A percentile compares a stretch with the other conserved stretches of the same genome.
These are phyloP conservation scores for Cordylochernes scorpioides DNA, from an alignment of 2,888 invertebrate species.

Conservation along the genomic window DNA sequence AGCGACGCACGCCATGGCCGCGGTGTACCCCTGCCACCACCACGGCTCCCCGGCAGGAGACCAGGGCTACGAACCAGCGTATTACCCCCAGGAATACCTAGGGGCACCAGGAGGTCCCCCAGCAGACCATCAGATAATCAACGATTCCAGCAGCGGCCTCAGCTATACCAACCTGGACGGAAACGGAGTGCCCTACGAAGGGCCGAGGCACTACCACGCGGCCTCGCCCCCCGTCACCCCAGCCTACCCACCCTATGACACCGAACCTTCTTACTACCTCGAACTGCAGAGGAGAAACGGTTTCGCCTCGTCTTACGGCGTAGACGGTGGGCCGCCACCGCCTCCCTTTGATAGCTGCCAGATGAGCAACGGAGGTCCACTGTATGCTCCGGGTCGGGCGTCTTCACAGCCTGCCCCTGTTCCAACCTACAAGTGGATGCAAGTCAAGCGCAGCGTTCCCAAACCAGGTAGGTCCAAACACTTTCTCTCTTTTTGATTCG, in stretches of 20 bases:
- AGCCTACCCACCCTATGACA: constrained; percentile 2
- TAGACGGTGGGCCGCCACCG: constrained; percentile 1
- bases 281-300: constrained; percentile 5
- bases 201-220: background rate
- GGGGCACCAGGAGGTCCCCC: constrained; percentile 6
- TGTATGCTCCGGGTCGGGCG: constrained; percentile 1
- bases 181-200: constrained; percentile 1
- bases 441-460: constrained; percentile 82
- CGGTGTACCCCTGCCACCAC: constrained; percentile 6
- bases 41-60: constrained; percentile 1
- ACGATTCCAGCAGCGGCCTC: constrained; percentile 32
- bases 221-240: background rate
- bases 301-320: constrained; percentile 2
- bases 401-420: constrained; percentile 22
- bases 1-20: constrained; percentile 4
- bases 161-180: constrained; percentile 62
- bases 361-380: constrained; percentile 12
- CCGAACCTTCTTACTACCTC: background rate
- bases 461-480: constrained; percentile 53
- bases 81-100: constrained; percentile 2
- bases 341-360: constrained; percentile 10
- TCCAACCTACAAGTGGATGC: constrained; percentile 97
- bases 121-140: constrained; percentile 10
- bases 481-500: too few relatives aligned
- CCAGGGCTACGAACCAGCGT: constrained; percentile 1